A percentile compares a stretch with the other conserved stretches of the same genome.
Evolutionary conservation across 2,888 invertebrate species (phyloP).

Genomic region (Ichneumon xanthorius): DNA sequence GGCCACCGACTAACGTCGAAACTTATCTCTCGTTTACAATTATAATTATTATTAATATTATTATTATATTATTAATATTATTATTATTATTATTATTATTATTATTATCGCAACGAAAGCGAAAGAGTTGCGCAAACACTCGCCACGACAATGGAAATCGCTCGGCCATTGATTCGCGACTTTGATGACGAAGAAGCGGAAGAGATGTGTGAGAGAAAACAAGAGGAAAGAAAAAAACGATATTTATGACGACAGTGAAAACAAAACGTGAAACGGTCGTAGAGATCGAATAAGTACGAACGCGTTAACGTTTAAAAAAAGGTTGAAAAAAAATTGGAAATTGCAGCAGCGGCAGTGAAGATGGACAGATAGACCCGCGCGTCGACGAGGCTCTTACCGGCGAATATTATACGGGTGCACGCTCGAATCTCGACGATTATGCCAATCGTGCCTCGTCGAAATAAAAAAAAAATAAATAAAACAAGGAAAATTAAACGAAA

Average conservation of each 20-base stretch:
- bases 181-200: constrained; percentile 27
- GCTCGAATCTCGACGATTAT: constrained; percentile 69
- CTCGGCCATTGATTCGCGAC: constrained; percentile 54
- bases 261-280: constrained; percentile 14
- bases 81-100: constrained; percentile 14
- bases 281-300: neutral
- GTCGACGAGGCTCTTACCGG: constrained; percentile 53
- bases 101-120: constrained; percentile 3
- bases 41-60: constrained; percentile 1
- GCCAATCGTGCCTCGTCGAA: constrained; percentile 67
- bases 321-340: constrained; percentile 1
- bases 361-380: constrained; percentile 29
- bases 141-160: constrained; percentile 31
- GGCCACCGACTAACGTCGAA: constrained; percentile 24
- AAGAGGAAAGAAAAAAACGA: neutral
- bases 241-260: constrained; percentile 36
- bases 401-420: constrained; percentile 37
- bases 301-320: constrained; percentile 17
- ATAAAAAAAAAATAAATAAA: constrained; percentile 7
- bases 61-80: constrained; percentile 13
- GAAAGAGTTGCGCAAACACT: constrained; percentile 32
- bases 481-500: neutral
- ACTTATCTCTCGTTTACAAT: constrained; percentile 20
- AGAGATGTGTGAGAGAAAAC: constrained; percentile 30
- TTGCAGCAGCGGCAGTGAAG: constrained; percentile 30